Percentiles rank a stretch among this genome's conserved stretches.
These are phyloP conservation scores for Hippasteria phrygiana DNA, from an alignment of 53 echinoderm and acorn worm species.

Conservation along the genomic window DNA sequence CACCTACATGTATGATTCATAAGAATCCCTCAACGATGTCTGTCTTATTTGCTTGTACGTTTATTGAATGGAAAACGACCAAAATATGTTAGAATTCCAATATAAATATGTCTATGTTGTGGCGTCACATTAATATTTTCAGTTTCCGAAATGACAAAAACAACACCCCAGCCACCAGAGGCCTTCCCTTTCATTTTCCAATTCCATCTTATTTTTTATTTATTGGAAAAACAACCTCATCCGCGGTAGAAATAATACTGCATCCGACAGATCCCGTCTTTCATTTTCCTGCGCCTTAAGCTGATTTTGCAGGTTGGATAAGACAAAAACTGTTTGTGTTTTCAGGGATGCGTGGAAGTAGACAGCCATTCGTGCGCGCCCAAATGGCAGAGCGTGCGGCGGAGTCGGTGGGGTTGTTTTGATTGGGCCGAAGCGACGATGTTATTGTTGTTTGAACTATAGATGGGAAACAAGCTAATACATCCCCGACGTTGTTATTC, in stretches of 20 bases:
- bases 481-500: not conserved
- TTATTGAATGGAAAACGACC: too few species aligned
- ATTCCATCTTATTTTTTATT: not conserved
- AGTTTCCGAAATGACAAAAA: too few species aligned
- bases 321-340: slow-evolving; percentile 21
- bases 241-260: slow-evolving; percentile 14
- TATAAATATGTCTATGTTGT: too few species aligned
- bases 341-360: slow-evolving; percentile 43
- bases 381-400: slow-evolving; percentile 44
- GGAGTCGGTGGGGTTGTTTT: slow-evolving; percentile 28
- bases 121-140: too few species aligned
- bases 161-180: too few species aligned
- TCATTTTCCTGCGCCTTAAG: slow-evolving; percentile 30
- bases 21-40: too few species aligned
- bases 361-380: slow-evolving; percentile 51
- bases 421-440: slow-evolving; percentile 18
- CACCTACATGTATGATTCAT: too few species aligned
- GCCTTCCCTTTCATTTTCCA: too few species aligned
- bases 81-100: too few species aligned
- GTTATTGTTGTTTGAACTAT: slow-evolving; percentile 34
- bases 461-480: not conserved
- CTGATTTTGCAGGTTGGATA: slow-evolving; percentile 10
- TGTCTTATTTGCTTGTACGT: too few species aligned
- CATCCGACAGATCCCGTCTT: slow-evolving; percentile 13
- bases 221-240: slow-evolving; percentile 35